These are phyloP conservation scores for Spialia ferax DNA, from an alignment of 2,888 invertebrate genomes.

Conservation along the genomic window DNA sequence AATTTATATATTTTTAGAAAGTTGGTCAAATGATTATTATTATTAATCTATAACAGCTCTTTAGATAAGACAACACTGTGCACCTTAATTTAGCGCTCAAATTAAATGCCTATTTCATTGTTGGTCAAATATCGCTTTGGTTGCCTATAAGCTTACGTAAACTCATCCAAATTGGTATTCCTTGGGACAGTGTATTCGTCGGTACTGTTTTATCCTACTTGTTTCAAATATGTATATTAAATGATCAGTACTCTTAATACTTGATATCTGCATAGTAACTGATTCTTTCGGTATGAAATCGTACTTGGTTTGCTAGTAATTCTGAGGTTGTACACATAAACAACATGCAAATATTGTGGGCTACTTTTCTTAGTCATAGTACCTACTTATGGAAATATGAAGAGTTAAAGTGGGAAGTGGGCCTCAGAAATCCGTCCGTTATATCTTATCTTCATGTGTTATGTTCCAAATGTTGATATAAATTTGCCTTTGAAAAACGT, in stretches of 20 bases:
- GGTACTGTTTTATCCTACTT: neutral
- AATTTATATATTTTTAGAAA: too few relatives aligned
- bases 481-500: neutral
- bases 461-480: too few relatives aligned
- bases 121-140: neutral
- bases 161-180: neutral
- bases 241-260: constrained; percentile 27
- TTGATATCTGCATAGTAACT: constrained; percentile 1
- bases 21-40: too few relatives aligned
- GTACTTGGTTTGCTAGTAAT: neutral
- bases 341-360: neutral
- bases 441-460: too few relatives aligned
- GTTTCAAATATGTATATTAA: constrained; percentile 16
- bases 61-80: too few relatives aligned
- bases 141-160: neutral
- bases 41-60: too few relatives aligned
- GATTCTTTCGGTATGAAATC: neutral
- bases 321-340: constrained; percentile 8
- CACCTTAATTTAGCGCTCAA: neutral
- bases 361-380: neutral
- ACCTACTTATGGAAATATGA: neutral
- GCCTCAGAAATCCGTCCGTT: constrained; percentile 20
- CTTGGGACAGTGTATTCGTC: neutral
- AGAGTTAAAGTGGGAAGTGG: neutral
- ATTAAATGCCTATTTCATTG: neutral